Base-by-base conservation (phyloP, 2,888 invertebrate species). In the Leptinotarsa haldemani region DNA sequence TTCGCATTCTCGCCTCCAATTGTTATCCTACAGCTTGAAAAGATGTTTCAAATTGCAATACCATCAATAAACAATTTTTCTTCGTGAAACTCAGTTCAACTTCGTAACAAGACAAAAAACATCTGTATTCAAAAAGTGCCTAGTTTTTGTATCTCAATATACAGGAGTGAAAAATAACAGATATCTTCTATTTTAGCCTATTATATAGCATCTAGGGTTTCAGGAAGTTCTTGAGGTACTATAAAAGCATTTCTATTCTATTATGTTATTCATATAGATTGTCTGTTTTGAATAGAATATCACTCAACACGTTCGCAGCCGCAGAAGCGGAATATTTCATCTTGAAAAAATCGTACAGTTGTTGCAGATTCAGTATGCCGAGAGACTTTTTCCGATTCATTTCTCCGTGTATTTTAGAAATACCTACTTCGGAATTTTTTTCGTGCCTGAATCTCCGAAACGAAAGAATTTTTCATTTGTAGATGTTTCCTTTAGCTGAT, bases 351-450 rank as follows among this genome's bases (percentile, higher is more conserved):
- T 61, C 61, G 25, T 25, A 25, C 22, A 58, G 12, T 15, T 58
- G 22, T 58, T 58, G 58, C 4, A 58, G 16, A 30, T 61, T 61
- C 61, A 61, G 30, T 4, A 30, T 61, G 25, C 30, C 30, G 25
- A 61, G 30, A 61, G 30, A 30, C 30, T 61, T 61, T 61, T 61
- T 61, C 58, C 61, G 30, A 61, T 30, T 30, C n/a, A 20, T 53
- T 53, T n/a, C 4, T n/a, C 25, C 25, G 25, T 53, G 12, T 53
- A 53, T 53, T 52, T n/a, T 52, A 7, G 52, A 18, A 56, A 56
- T 56, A 13, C n/a, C n/a, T n/a, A n/a, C 56, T 22, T 56, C 22
- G 25, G 56, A 20, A 1, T 13, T 16, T 22, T 52, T 5, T 4
- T 52, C 52, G 4, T 52, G n/a, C 5, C n/a, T 52, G 52, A 52